These are phyloP conservation scores for Pseudobourletiella spinata DNA, from an alignment of 1,140 invertebrate species.

Conservation along the genomic window DNA sequence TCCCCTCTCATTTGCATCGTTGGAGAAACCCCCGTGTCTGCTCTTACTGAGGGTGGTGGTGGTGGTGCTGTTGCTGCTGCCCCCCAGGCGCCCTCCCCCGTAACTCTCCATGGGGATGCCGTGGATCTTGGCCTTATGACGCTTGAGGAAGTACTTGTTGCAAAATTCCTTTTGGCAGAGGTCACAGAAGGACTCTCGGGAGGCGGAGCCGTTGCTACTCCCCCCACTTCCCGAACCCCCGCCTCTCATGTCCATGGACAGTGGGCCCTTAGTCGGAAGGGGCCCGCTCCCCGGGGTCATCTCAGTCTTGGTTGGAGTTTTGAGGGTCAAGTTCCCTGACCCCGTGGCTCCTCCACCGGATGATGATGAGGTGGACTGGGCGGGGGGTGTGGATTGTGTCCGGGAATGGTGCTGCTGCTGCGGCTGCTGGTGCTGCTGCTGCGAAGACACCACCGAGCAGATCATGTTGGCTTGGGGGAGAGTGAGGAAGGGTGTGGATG, in stretches of 20 bases:
- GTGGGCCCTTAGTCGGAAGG: neutral
- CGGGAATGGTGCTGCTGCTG: neutral
- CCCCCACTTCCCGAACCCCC: neutral
- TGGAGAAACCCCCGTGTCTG: too few species aligned
- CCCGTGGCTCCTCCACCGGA: neutral
- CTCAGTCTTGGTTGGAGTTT: neutral
- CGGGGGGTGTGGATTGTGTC: neutral
- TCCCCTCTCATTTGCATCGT: neutral
- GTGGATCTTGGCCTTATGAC: constrained; percentile 91
- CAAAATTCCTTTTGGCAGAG: constrained; percentile 98
- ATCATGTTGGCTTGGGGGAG: neutral
- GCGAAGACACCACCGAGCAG: neutral
- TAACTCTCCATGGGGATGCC: constrained; percentile 50
- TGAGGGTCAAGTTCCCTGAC: neutral
- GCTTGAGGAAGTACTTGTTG: constrained; percentile 99
- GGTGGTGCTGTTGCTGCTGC: too few species aligned
- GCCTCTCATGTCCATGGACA: neutral
- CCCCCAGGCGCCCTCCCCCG: neutral
- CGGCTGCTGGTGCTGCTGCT: constrained; percentile 5
- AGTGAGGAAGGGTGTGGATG: neutral
- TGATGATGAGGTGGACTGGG: neutral
- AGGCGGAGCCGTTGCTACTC: neutral
- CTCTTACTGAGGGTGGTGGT: too few species aligned
- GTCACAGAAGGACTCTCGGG: constrained; percentile 55
- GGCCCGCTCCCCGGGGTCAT: neutral